Evolutionary conservation across 2,888 invertebrate species (phyloP).

Genomic region (Sycophila texana): DNA sequence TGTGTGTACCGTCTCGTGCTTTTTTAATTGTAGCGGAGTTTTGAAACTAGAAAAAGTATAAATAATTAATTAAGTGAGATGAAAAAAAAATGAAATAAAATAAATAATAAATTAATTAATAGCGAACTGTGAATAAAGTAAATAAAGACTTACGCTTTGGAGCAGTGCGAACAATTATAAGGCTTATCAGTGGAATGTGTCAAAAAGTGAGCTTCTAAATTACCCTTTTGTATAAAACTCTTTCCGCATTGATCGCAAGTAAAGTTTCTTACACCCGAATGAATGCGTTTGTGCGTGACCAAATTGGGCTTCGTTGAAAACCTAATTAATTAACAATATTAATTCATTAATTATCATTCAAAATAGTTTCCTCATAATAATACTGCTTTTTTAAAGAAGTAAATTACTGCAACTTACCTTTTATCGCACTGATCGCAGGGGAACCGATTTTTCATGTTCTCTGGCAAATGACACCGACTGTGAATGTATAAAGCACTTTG

Average conservation of each 20-base stretch:
- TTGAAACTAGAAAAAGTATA: constrained; percentile 74
- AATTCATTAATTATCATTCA: not conserved
- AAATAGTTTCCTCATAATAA: not conserved
- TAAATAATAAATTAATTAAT: not conserved
- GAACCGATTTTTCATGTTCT: constrained; percentile 78
- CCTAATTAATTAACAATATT: too few species aligned
- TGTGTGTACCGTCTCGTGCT: constrained; percentile 79
- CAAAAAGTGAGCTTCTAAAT: constrained; percentile 78
- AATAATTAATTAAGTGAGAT: not conserved
- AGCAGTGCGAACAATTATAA: constrained; percentile 76
- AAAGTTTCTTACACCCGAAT: constrained; percentile 78
- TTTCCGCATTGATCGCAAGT: constrained; percentile 80
- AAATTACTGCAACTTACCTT: constrained; percentile 65
- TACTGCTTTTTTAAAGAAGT: not conserved
- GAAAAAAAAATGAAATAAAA: not conserved
- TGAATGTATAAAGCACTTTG: constrained; percentile 79
- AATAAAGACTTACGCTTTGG: constrained; percentile 73
- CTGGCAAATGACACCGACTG: constrained; percentile 78
- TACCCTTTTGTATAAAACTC: constrained; percentile 80
- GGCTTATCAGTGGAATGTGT: constrained; percentile 78
- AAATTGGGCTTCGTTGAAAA: constrained; percentile 80
- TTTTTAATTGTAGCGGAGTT: constrained; percentile 78
- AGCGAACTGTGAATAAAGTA: constrained; percentile 38
- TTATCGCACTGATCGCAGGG: constrained; percentile 80
- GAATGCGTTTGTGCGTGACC: constrained; percentile 79